These are phyloP conservation scores for Phocoena phocoena DNA, from an alignment of 2,113 vertebrate genomes.

Conservation along the genomic window DNA sequence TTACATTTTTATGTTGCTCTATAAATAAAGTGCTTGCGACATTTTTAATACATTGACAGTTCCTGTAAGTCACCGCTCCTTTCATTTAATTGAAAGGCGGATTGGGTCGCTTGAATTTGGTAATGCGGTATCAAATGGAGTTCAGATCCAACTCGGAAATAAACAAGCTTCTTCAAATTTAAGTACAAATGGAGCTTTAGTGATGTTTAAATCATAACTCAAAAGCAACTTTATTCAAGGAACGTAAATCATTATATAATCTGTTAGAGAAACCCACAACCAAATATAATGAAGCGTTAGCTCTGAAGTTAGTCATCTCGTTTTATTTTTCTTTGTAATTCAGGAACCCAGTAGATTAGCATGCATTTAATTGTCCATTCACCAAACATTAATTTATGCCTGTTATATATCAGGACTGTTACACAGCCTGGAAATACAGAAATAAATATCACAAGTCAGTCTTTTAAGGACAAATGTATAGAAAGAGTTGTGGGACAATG, in stretches of 20 bases:
- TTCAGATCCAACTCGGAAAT: slow-evolving; percentile 53
- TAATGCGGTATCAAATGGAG: not conserved
- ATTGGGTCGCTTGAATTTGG: slow-evolving; percentile 10
- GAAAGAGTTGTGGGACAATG: not conserved
- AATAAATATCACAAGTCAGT: not conserved
- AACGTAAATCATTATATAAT: slow-evolving; percentile 14
- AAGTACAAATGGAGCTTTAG: not conserved
- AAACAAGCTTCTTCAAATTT: slow-evolving; percentile 32
- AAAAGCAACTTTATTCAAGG: not conserved
- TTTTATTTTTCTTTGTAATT: slow-evolving; percentile 34
- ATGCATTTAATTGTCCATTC: slow-evolving; percentile 1
- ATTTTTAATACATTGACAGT: slow-evolving; percentile 70
- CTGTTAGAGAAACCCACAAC: not conserved
- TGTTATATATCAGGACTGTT: not conserved
- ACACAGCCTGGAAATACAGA: not conserved
- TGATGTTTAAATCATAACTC: not conserved
- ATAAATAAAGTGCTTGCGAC: slow-evolving; percentile 72
- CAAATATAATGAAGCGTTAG: not conserved
- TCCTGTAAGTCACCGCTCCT: slow-evolving; percentile 66
- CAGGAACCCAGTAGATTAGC: not conserved
- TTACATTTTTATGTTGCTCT: slow-evolving; percentile 75
- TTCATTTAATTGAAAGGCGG: slow-evolving; percentile 70
- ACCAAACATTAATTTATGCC: not conserved
- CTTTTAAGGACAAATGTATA: not conserved
- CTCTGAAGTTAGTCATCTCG: not conserved